Conservation (phyloP, 1,140 invertebrate species). For the Apis dorsata region DNA sequence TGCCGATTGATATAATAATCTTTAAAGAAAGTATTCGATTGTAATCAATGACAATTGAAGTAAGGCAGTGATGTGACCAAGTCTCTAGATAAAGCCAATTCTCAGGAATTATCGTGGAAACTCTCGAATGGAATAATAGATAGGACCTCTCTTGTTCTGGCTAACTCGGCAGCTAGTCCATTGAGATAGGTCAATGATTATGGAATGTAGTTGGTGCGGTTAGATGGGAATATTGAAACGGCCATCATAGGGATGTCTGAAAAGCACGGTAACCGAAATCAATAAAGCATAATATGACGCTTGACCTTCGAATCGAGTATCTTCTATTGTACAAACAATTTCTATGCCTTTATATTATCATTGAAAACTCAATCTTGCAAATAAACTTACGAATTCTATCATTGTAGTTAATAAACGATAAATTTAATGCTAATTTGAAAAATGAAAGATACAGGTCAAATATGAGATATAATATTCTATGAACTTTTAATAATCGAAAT, state of each 20-base stretch:
- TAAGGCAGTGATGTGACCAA: neutral
- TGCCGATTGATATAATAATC: neutral
- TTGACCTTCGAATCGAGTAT: neutral
- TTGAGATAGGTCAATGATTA: slow-evolving; percentile 53
- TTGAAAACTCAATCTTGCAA: neutral
- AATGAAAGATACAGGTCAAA: too few species aligned
- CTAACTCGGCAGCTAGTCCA: slow-evolving; percentile 17
- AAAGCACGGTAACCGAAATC: neutral
- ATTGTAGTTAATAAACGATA: too few species aligned
- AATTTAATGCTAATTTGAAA: too few species aligned
- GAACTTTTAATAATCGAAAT: too few species aligned
- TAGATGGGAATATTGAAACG: neutral
- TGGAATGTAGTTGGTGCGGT: slow-evolving; percentile 26
- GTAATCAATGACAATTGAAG: neutral
- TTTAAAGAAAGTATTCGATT: neutral
- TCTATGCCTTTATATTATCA: neutral
- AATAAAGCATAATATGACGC: neutral
- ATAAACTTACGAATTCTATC: too few species aligned
- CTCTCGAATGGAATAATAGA: slow-evolving; percentile 47
- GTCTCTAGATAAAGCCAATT: slow-evolving; percentile 26
- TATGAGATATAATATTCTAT: too few species aligned
- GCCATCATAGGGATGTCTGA: neutral
- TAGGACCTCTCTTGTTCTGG: slow-evolving; percentile 19
- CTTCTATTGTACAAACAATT: neutral
- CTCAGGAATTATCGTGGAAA: slow-evolving; percentile 36